Conservation (phyloP, 2,797 vertebrate species). For the Bucorvus abyssinicus region DNA sequence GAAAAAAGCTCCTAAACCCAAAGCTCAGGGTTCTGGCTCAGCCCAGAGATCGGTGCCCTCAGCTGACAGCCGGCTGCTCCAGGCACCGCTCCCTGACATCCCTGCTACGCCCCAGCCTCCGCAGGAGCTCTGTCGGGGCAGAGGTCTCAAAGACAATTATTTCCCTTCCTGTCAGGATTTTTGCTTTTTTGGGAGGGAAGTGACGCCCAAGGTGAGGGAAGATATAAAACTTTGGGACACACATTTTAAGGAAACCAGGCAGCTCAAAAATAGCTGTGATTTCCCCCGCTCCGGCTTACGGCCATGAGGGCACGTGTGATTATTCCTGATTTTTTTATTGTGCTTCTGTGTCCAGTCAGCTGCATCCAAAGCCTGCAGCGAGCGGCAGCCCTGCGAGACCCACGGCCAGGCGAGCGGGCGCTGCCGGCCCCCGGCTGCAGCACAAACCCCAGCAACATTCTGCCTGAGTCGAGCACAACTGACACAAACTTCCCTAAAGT, state of each 20-base stretch:
- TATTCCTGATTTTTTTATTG: background rate
- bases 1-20: background rate
- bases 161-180: background rate
- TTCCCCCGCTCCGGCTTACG: background rate
- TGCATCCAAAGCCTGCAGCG: rapidly evolving
- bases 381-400: background rate
- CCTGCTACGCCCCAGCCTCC: background rate
- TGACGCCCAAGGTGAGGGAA: background rate
- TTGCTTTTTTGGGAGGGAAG: background rate
- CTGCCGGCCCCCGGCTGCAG: background rate
- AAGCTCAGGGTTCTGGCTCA: background rate
- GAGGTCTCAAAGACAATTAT: background rate
- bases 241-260: background rate
- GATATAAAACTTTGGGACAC: background rate
- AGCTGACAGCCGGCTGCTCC: background rate
- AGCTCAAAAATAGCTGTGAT: background rate
- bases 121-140: background rate
- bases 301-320: background rate
- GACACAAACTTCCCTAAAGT: background rate
- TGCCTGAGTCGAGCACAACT: background rate
- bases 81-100: background rate
- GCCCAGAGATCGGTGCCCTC: background rate
- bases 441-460: background rate
- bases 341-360: background rate
- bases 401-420: rapidly evolving